phyloP scores from a whole-genome alignment of 2,113 vertebrate species.

The Rhabdornis inornatus region DNA sequence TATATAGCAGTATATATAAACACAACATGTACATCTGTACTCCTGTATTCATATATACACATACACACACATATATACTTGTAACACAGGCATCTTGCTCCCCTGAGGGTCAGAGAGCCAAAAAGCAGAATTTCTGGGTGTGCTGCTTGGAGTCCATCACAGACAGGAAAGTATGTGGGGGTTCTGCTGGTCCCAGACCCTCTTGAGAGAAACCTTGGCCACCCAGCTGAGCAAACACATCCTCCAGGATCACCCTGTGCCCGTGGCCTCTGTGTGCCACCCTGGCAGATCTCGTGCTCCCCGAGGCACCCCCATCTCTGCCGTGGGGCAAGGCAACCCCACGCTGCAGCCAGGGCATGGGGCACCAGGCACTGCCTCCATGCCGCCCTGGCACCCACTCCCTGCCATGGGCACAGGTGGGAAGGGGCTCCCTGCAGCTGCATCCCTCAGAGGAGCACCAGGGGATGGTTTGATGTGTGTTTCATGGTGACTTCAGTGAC shows the following conservation, averaged over 20 bases:
- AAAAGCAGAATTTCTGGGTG: background rate
- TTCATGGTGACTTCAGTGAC: background rate
- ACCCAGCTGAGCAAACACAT: background rate
- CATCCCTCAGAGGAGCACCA: accelerated
- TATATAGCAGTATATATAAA: background rate
- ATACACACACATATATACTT: background rate
- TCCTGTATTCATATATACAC: background rate
- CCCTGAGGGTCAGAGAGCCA: background rate
- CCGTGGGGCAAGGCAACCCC: slow-evolving; percentile 23
- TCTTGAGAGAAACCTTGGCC: background rate
- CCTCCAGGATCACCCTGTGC: background rate
- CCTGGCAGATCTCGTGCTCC: background rate
- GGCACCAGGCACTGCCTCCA: background rate
- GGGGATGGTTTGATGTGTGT: background rate
- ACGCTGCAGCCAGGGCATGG: background rate
- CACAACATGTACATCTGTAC: background rate
- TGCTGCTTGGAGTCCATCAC: background rate
- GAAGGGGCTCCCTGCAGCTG: background rate
- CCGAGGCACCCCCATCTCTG: accelerated
- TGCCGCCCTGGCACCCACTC: accelerated
- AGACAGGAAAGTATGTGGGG: accelerated
- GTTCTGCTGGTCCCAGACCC: background rate
- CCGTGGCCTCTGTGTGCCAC: accelerated
- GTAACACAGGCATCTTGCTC: background rate
- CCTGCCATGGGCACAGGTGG: accelerated